Base-by-base conservation (phyloP, 92 coral and sea anemone species). In the Siderastrea siderea region DNA sequence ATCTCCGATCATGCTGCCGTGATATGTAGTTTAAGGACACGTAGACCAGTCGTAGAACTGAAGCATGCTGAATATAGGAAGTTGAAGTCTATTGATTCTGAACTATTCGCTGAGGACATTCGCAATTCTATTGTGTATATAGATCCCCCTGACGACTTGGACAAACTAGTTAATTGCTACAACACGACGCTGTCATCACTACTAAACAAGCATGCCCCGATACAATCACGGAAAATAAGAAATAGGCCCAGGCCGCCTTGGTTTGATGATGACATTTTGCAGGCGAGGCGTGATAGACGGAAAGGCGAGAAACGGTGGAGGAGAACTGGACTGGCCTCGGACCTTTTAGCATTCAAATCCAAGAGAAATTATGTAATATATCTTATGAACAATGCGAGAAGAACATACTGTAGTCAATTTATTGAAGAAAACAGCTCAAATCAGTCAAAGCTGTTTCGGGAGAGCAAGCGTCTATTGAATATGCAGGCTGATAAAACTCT, bases 321-420 rank as follows among this genome's bases (percentile, higher is more conserved):
- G n/a, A n/a, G n/a, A n/a, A n/a, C n/a, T n/a, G n/a, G n/a, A n/a
- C n/a, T n/a, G n/a, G n/a, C n/a, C 59, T 57, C 70, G 44, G 91
- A 80, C 67, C 73, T 87, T 12, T 48, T 71, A 10, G 55, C 68
- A 1, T 87, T 79, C 66, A 87, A 87, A 72, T 51, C 61, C 62
- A 73, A 71, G 77, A 79, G 84, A 58, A 87, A 87, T 80, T 19
- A 71, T 60, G 62, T 78, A 13, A 80, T 74, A 48, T 64, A 53
- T 68, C 4, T 90, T 49, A 90, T 90, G 93, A 90, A 77, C 69
- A 80, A 90, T 64, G 95, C 92, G 1, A 73, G 87, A 5, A 19
- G 52, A 19, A 84, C 77, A 45, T 84, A 76, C n/a, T n/a, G n/a
- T 68, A 58, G 55, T 6, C 77, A 71, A 52, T 84, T 83, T 66